Conservation (phyloP, 2,113 vertebrate genomes). For the Hippocampus zosterae region DNA sequence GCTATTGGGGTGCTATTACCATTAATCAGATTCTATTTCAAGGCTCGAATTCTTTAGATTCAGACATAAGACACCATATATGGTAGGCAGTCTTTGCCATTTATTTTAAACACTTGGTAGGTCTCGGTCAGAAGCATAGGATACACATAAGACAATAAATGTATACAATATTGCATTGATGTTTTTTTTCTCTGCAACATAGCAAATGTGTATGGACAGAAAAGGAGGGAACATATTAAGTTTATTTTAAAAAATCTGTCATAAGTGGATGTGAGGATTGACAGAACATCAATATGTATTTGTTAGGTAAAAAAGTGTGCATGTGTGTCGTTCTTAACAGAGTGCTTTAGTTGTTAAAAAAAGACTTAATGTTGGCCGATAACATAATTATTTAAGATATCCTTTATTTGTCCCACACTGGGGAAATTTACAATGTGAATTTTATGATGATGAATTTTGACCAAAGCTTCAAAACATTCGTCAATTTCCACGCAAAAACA, state of each 20-base stretch:
- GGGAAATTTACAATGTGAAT: too few relatives aligned
- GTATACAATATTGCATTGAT: conserved; percentile 9
- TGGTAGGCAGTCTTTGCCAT: conserved; percentile 33
- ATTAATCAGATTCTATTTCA: not conserved
- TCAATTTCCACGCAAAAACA: too few relatives aligned
- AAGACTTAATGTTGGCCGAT: too few relatives aligned
- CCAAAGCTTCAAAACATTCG: too few relatives aligned
- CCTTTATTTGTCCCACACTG: too few relatives aligned
- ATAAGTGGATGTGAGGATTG: not conserved
- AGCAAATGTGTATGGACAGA: not conserved
- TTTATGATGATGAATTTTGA: too few relatives aligned
- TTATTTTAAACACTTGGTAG: conserved; percentile 58
- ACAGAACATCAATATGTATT: not conserved
- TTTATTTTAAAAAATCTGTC: not conserved
- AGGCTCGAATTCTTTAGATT: conserved; percentile 2
- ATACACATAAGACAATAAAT: conserved; percentile 18
- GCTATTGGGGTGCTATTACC: not conserved
- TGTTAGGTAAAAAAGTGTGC: too few relatives aligned
- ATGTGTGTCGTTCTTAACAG: too few relatives aligned
- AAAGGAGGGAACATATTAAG: not conserved
- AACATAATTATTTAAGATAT: too few relatives aligned
- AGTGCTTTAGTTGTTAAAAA: too few relatives aligned
- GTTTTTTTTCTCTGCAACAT: not conserved
- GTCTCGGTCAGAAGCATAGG: conserved; percentile 35
- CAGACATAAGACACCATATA: conserved; percentile 46